Percentiles rank a stretch among this genome's conserved stretches.
Conservation (phyloP, 2,113 vertebrate species). For the Hystrix brachyura region DNA sequence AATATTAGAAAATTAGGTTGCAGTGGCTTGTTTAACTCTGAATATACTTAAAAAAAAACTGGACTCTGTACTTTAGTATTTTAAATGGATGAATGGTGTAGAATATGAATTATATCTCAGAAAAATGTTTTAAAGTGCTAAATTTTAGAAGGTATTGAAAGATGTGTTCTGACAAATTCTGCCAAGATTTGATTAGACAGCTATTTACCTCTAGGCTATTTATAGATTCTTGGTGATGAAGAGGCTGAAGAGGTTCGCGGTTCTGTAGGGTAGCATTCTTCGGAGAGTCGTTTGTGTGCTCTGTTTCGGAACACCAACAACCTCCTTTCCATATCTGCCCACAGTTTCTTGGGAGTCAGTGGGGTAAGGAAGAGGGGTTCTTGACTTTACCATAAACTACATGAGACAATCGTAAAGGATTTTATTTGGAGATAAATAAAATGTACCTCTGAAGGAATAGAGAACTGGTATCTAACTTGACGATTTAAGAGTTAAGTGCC, state of each 20-base stretch:
- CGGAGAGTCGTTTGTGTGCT: background rate
- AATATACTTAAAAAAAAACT: conserved; percentile 17
- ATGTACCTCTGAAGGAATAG: background rate
- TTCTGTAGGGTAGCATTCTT: background rate
- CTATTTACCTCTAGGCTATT: background rate
- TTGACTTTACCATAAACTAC: background rate
- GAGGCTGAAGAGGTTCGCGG: background rate
- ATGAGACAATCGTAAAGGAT: background rate
- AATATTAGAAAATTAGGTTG: conserved; percentile 40
- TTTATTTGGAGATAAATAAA: background rate
- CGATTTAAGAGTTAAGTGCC: conserved; percentile 11
- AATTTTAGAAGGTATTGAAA: background rate
- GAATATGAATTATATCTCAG: background rate
- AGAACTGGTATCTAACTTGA: background rate
- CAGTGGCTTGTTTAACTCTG: background rate
- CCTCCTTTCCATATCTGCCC: background rate
- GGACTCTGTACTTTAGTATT: background rate
- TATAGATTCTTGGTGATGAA: background rate
- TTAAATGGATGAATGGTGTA: background rate
- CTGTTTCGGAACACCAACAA: background rate
- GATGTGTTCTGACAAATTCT: background rate
- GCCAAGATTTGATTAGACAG: background rate
- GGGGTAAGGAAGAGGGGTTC: background rate
- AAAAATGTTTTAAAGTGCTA: background rate
- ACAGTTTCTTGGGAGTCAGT: background rate